Conservation (phyloP, 1,140 invertebrate genomes). For the Drosophila pachea region DNA sequence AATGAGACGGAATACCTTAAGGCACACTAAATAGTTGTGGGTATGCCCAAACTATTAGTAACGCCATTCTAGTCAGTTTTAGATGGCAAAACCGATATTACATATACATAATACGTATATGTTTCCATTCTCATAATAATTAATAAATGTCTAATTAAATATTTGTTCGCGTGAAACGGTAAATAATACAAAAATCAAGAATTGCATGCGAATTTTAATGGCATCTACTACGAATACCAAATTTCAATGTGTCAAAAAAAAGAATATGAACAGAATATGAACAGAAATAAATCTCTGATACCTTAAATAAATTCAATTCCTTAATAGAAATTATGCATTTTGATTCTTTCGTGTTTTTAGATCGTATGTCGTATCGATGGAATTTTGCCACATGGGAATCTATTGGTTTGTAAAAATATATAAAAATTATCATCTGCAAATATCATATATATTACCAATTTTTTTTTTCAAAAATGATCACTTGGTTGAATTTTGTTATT, state of each 20-base stretch:
- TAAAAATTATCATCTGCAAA: too few species aligned
- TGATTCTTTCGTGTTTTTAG: neutral
- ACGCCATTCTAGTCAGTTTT: conserved; percentile 40
- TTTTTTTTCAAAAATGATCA: neutral
- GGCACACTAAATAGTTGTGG: conserved; percentile 22
- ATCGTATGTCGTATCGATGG: too few species aligned
- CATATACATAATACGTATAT: conserved; percentile 14
- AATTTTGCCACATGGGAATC: too few species aligned
- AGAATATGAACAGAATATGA: conserved; percentile 37
- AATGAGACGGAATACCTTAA: too few species aligned
- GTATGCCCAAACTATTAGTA: neutral
- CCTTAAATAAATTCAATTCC: conserved; percentile 65
- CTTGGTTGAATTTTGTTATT: conserved; percentile 62
- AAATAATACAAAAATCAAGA: conserved; percentile 8
- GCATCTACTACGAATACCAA: conserved; percentile 50
- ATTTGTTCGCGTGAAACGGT: conserved; percentile 58
- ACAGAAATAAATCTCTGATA: conserved; percentile 42
- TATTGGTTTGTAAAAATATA: too few species aligned
- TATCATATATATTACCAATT: too few species aligned
- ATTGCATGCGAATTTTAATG: conserved; percentile 37
- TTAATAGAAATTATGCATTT: conserved; percentile 22
- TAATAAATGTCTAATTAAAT: conserved; percentile 50
- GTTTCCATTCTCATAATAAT: conserved; percentile 34
- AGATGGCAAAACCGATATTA: conserved; percentile 23
- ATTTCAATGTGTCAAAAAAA: conserved; percentile 75